phyloP scores from a whole-genome alignment of 2,797 vertebrate species.

The Anguilla marmorata region DNA sequence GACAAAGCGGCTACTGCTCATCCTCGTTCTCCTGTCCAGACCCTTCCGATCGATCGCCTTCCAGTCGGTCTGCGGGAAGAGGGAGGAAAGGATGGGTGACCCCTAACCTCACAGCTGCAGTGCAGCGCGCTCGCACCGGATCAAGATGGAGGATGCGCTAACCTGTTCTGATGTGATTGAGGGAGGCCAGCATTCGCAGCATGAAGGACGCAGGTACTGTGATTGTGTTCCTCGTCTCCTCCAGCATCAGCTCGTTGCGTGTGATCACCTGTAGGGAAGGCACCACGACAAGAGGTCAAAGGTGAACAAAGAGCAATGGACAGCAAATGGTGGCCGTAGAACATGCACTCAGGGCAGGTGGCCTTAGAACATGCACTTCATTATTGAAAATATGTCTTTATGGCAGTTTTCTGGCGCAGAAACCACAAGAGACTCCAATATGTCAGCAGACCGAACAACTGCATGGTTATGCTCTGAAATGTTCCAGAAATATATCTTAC shows the following conservation, averaged over 20 bases:
- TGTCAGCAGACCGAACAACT: neutral
- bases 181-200: slow-evolving; percentile 95
- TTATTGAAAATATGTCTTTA: neutral
- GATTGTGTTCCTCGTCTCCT: slow-evolving; percentile 98
- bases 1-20: slow-evolving; percentile 74
- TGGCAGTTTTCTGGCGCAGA: neutral
- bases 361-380: neutral
- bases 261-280: slow-evolving; percentile 83
- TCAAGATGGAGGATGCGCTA: slow-evolving; percentile 36
- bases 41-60: slow-evolving; percentile 93
- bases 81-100: neutral
- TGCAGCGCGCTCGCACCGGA: neutral
- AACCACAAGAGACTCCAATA: neutral
- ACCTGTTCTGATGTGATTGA: slow-evolving; percentile 92
- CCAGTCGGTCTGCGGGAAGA: slow-evolving; percentile 78
- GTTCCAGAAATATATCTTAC: too few species aligned
- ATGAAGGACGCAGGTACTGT: slow-evolving; percentile 99
- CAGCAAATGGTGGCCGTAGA: neutral
- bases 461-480: neutral
- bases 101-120: neutral
- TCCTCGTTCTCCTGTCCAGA: slow-evolving; percentile 94
- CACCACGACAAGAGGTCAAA: neutral
- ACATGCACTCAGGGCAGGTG: neutral
- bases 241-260: slow-evolving; percentile 96
- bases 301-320: neutral